Base-by-base conservation (phyloP, 1,140 invertebrate species). In the Tigriopus japonicus region DNA sequence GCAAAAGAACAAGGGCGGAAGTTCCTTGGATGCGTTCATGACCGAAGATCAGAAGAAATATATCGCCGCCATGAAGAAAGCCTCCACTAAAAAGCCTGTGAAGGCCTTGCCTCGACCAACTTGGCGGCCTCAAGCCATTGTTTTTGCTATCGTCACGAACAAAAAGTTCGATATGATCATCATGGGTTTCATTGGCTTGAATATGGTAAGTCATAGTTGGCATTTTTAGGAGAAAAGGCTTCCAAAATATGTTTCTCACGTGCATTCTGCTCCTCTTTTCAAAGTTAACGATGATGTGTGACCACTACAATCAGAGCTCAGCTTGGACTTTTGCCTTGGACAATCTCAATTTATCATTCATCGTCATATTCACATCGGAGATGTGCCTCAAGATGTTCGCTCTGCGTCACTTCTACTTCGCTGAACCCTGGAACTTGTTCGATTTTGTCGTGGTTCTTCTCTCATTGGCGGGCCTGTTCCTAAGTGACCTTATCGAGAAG, bases 31-130 rank as follows among this genome's bases (percentile, higher is more conserved):
- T 74, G 93, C 97, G 88, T 97, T 98, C 78, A 97, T 98, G 93
- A 97, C 93, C 65, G 93, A 98, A 74, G 92, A 97, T 76, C 94
- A 98, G 75, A 98, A 97, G 80, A 98, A 97, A 76, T 98, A 98
- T 74, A 97, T 97, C 77, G 95, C 94, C 74, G 93, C 93, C 59
- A 98, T 98, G 94, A 98, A 98, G 75, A 95, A 96, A 76, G 96
- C 97, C 88, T 88, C 89, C 65, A 91, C 86, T 41, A 97, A 96
- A 73, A 92, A 95, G 74, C 94, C 93, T 43, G 78, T 94, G 69
- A 98, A 98, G 79, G 91, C 93, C 62, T 95, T 94, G 72, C 92
- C 93, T 65, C 82, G 90, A 73, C 93, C 94, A 66, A 88, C 83
- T 90, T 92, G 91, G 83, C 82, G 83, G 72, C 86, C 89, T 56